Base-by-base conservation (phyloP, 2,888 invertebrate genomes). In the Choristoneura rosaceana region DNA sequence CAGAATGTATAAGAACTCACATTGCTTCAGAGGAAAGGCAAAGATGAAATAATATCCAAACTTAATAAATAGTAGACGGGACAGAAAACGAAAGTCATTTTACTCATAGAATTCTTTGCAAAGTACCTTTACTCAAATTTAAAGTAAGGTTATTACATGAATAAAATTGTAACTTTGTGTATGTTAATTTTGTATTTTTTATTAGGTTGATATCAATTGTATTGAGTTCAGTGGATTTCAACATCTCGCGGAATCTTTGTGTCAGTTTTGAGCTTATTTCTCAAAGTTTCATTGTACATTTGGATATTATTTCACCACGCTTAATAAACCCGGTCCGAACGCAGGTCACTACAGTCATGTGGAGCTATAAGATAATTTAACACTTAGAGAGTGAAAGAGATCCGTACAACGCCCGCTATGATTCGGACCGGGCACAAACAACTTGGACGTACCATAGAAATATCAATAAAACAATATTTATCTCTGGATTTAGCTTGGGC, bases 401-500 rank as follows among this genome's bases (percentile, higher is more conserved):
- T 83, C 83, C 79, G 76, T 75, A 76, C 73, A 74, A 77, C 71
- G 79, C 76, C 82, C 81, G 82, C 81, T 85, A 83, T 83, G 84
- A 84, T 85, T 85, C 83, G 83, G 86, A 87, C 87, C 82, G 76
- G 80, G 73, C 77, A 73, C 77, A 74, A 64, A 63, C 73, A 68
- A 69, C 66, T 70, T 70, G 73, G 63, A 47, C 62, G 69, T 66
- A 73, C 64, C 75, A 75, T 74, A 77, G 74, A 74, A 62, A 71
- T 74, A 69, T 67, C 71, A 75, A 74, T 74, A 74, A 74, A 75
- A 38, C 38, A 55, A 63, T 14, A 17, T 25, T 4, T 45, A 63
- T 47, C 25, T 47, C 25, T 47, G 47, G 33, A n/a, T 61, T 17
- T 12, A 43, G 10, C 12, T 38, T 34, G 17, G 41, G 8, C 14